Percentiles rank a stretch among this genome's conserved stretches.
Evolutionary conservation across 2,888 invertebrate species (phyloP).

Genomic region (Ochlodes sylvanus): DNA sequence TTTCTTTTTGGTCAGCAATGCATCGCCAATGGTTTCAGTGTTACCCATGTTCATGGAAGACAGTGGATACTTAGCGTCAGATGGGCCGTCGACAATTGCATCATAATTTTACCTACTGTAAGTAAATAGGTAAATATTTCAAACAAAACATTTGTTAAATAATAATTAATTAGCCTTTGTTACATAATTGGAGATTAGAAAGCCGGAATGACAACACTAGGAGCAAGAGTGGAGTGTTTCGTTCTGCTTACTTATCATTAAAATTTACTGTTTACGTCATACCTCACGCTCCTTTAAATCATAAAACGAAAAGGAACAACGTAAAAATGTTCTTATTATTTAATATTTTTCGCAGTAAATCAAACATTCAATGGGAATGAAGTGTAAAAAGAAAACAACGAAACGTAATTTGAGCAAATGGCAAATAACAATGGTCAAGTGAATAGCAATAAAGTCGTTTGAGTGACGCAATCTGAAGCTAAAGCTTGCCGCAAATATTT

Average conservation of each 20-base stretch:
- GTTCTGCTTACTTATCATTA: not conserved
- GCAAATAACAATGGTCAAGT: conserved; percentile 28
- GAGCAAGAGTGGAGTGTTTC: not conserved
- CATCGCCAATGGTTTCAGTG: too few species aligned
- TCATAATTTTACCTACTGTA: too few species aligned
- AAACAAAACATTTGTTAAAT: too few species aligned
- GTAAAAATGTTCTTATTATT: conserved; percentile 24
- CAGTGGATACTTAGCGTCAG: too few species aligned
- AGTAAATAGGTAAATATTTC: too few species aligned
- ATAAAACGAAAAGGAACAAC: conserved; percentile 24
- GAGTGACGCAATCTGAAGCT: conserved; percentile 16
- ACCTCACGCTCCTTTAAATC: conserved; percentile 14
- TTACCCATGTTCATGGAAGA: too few species aligned
- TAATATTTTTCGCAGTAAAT: conserved; percentile 30
- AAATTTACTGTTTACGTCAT: not conserved
- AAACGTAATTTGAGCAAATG: conserved; percentile 20
- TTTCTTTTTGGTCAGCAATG: too few species aligned
- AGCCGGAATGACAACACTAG: not conserved
- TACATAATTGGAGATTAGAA: conserved; percentile 1
- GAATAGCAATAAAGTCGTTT: conserved; percentile 29
- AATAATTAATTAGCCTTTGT: too few species aligned
- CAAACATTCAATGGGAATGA: conserved; percentile 25
- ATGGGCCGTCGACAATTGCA: too few species aligned
- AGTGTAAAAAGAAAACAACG: conserved; percentile 26
- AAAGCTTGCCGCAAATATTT: conserved; percentile 11